Base-by-base conservation (phyloP, 1,140 invertebrate genomes). In the Gonioctena quinquepunctata region DNA sequence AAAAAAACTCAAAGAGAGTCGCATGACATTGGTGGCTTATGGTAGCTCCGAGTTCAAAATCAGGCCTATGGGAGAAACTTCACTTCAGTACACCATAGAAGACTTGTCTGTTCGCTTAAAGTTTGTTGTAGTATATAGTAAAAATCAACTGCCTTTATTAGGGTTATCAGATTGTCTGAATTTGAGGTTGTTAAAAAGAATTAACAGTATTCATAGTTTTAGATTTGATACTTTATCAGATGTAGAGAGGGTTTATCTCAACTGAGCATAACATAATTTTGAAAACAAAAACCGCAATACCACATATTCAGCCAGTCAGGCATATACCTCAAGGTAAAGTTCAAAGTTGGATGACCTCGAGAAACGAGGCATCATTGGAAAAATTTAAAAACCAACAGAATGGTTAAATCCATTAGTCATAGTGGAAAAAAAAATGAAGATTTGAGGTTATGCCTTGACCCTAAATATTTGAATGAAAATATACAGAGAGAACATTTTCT, bases 371-470 rank as follows among this genome's bases (percentile, higher is more conserved):
- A 8, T 59, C 52, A 25, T 8, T 1, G 25, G 5, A 42, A 49
- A n/a, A 65, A 23, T 56, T 21, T 4, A 56, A 28, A 13, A 11
- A n/a, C 19, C 50, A 16, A 25, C 13, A 6, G 13, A 57, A 68
- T 18, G 54, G 61, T n/a, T 72, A 60, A 66, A 66, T 54, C 68
- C 21, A 64, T 19, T n/a, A 42, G 7, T 49, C 26, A 23, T 61
- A 56, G 28, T 48, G 23, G 42, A 21, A 48, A 42, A 42, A 42
- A 27, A 68, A 18, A 13, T 28, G n/a, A 16, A 49, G 63, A 7
- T 42, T n/a, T 42, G n/a, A 42, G 6, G n/a, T 11, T 42, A 11
- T 13, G 5, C 6, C 28, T 42, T 16, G 8, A 48, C 68, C 62
- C 42, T 57, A 19, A 7, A 64, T 42, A 69, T 52, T 23, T 71